These are phyloP conservation scores for Ammodytes marinus DNA, from an alignment of 2,113 vertebrate genomes.

Conservation along the genomic window DNA sequence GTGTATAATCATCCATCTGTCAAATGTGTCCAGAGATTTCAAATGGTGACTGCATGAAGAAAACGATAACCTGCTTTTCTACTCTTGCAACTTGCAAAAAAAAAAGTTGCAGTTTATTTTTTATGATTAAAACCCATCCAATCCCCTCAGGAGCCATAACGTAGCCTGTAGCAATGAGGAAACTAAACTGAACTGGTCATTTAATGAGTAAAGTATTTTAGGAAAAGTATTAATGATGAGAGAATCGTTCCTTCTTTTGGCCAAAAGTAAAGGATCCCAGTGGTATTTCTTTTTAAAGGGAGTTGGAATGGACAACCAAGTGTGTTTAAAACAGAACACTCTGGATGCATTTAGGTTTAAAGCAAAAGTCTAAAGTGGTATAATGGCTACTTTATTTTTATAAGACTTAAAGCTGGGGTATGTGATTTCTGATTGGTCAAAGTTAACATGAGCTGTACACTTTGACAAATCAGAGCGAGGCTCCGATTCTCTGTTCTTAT, in stretches of 20 bases:
- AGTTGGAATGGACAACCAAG: background rate
- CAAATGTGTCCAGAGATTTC: background rate
- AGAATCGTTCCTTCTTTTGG: constrained; percentile 19
- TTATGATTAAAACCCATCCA: background rate
- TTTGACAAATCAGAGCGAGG: no score
- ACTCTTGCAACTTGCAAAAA: background rate
- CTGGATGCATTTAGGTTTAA: constrained; percentile 41
- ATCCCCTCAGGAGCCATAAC: background rate
- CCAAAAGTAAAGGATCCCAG: background rate
- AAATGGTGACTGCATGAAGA: background rate
- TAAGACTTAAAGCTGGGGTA: background rate
- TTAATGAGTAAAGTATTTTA: constrained; percentile 35
- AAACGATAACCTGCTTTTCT: background rate
- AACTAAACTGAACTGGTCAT: constrained; percentile 18
- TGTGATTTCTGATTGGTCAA: no score
- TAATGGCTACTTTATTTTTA: constrained; percentile 45
- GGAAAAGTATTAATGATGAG: constrained; percentile 23
- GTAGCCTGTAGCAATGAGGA: background rate
- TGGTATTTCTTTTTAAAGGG: constrained; percentile 8
- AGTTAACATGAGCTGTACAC: no score
- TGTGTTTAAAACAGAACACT: constrained; percentile 28
- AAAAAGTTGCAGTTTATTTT: background rate
- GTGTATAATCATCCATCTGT: background rate
- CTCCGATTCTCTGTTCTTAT: no score
- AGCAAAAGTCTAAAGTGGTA: constrained; percentile 20